Conservation (phyloP, 2,797 vertebrate species). For the Nannoperca obscura region DNA sequence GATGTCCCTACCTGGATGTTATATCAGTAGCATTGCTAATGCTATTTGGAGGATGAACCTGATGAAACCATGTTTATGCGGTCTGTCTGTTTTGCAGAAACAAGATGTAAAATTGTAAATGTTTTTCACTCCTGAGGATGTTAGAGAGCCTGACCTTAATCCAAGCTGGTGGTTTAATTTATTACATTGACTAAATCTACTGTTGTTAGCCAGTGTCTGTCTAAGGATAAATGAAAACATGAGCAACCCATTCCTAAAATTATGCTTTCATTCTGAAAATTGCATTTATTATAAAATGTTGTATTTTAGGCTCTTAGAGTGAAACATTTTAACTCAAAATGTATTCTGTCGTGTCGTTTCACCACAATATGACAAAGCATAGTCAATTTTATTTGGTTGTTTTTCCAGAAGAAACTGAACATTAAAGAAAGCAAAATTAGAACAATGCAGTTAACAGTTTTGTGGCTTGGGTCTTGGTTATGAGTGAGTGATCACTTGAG, state of each 20-base stretch:
- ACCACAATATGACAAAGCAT: background rate
- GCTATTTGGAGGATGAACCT: background rate
- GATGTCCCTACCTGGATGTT: background rate
- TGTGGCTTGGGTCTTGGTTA: background rate
- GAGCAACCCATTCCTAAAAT: background rate
- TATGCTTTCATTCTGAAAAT: background rate
- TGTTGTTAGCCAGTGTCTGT: background rate
- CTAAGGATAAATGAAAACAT: background rate
- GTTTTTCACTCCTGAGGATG: background rate
- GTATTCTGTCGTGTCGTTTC: background rate
- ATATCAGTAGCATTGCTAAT: background rate
- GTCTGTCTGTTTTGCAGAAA: background rate
- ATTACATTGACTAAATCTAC: background rate
- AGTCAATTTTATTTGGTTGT: background rate
- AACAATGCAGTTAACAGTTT: background rate
- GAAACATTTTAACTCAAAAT: background rate
- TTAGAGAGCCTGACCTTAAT: constrained; percentile 4
- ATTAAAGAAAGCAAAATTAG: background rate
- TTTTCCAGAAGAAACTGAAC: background rate
- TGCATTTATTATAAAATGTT: background rate
- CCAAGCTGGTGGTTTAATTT: constrained; percentile 2
- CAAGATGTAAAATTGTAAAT: no score
- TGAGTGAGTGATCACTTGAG: background rate
- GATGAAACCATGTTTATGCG: background rate
- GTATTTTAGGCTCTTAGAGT: background rate